phyloP scores from a whole-genome alignment of 2,888 invertebrate genomes.

The Lordiphosa fenestrarum region DNA sequence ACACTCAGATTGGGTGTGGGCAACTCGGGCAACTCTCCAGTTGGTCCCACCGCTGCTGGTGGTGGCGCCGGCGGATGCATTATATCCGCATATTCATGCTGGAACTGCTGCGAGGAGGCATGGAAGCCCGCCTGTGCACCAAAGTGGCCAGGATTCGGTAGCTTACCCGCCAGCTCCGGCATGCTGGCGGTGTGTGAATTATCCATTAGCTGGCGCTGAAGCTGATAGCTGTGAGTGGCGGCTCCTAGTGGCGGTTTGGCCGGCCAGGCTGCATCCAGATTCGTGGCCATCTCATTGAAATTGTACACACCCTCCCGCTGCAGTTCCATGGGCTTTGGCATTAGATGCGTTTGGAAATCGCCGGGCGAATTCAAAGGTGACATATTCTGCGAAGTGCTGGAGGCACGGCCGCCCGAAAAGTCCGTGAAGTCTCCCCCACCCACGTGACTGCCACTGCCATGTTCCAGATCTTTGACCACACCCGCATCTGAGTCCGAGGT shows the following conservation, averaged over 20 bases:
- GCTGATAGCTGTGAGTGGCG: slow-evolving; percentile 70
- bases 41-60: slow-evolving; percentile 43
- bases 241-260: slow-evolving; percentile 76
- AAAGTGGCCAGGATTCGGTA: slow-evolving; percentile 63
- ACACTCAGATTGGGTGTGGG: slow-evolving; percentile 82
- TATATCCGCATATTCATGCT: slow-evolving; percentile 62
- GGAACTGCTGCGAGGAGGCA: slow-evolving; percentile 49
- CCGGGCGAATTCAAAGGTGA: slow-evolving; percentile 78
- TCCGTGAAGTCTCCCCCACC: slow-evolving; percentile 73
- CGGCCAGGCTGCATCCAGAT: slow-evolving; percentile 82
- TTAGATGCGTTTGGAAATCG: slow-evolving; percentile 71
- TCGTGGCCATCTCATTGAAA: slow-evolving; percentile 82
- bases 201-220: slow-evolving; percentile 77
- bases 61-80: slow-evolving; percentile 56
- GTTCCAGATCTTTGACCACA: slow-evolving; percentile 76
- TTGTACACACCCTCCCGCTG: slow-evolving; percentile 82
- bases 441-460: slow-evolving; percentile 7
- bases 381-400: slow-evolving; percentile 77
- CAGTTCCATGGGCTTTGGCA: slow-evolving; percentile 76
- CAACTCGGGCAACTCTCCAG: slow-evolving; percentile 77
- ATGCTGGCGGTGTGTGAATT: slow-evolving; percentile 55
- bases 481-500: slow-evolving; percentile 84
- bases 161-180: slow-evolving; percentile 37
- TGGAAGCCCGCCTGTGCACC: slow-evolving; percentile 47
- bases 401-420: slow-evolving; percentile 72